A percentile compares a stretch with the other conserved stretches of the same genome.
Conservation (phyloP, 2,113 vertebrate species). For the Campylomormyrus tamandua region DNA sequence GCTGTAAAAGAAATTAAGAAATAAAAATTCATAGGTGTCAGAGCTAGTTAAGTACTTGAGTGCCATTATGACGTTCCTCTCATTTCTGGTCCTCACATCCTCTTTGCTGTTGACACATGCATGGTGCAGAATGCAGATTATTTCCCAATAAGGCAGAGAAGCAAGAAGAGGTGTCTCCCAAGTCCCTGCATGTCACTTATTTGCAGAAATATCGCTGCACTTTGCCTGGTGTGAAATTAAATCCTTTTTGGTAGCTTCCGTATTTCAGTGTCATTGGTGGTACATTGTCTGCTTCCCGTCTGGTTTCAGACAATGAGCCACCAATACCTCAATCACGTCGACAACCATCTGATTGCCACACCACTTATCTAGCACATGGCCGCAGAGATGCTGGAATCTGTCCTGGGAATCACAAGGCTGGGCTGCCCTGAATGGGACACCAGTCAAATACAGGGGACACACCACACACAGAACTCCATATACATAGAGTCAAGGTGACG, state of each 20-base stretch:
- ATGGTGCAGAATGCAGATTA: conserved; percentile 29
- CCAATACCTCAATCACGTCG: not conserved
- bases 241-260: not conserved
- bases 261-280: conserved; percentile 11
- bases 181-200: not conserved
- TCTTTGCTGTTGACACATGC: conserved; percentile 27
- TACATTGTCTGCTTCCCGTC: conserved; percentile 32
- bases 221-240: conserved; percentile 11
- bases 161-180: not conserved
- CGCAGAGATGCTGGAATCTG: not conserved
- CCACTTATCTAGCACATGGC: not conserved
- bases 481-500: not conserved
- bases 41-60: conserved; percentile 62
- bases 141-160: not conserved
- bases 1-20: conserved; percentile 51
- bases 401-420: not conserved
- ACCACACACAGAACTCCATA: not conserved
- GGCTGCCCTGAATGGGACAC: not conserved
- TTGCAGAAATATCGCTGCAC: not conserved
- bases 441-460: not conserved
- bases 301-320: not conserved
- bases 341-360: not conserved
- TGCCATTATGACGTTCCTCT: conserved; percentile 54
- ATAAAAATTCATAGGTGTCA: conserved; percentile 63
- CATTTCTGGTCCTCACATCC: conserved; percentile 20